phyloP scores from a whole-genome alignment of 2,113 vertebrate species.

The Thamnaconus septentrionalis region DNA sequence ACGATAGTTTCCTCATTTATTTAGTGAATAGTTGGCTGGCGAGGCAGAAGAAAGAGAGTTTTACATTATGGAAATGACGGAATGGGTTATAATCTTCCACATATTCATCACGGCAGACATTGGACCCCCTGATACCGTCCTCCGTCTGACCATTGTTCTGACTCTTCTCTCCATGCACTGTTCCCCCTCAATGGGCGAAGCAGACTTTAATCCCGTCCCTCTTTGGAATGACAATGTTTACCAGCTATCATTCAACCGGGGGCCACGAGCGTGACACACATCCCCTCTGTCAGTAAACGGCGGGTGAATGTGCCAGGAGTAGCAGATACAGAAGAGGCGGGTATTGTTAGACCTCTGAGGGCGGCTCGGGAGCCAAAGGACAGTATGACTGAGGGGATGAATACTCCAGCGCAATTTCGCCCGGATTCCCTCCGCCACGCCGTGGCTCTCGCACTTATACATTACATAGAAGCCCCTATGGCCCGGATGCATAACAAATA shows the following conservation, averaged over 20 bases:
- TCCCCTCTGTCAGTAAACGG: constrained; percentile 50
- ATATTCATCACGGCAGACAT: constrained; percentile 78
- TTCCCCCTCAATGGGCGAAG: constrained; percentile 61
- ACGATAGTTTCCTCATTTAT: constrained; percentile 84
- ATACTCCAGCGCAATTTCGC: background rate
- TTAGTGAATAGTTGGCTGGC: constrained; percentile 77
- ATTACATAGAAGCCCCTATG: too few species aligned
- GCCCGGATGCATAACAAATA: too few species aligned
- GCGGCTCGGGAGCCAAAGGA: constrained; percentile 25
- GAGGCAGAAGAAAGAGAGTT: constrained; percentile 62
- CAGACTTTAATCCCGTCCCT: constrained; percentile 70
- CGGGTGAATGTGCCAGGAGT: constrained; percentile 26
- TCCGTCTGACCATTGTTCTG: constrained; percentile 75
- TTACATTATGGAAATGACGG: constrained; percentile 82
- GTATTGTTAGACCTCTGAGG: constrained; percentile 41
- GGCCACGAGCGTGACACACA: constrained; percentile 57
- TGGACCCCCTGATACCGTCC: constrained; percentile 72
- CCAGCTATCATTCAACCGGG: constrained; percentile 71
- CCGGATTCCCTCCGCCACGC: background rate
- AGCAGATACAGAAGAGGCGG: constrained; percentile 18
- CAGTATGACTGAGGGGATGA: background rate
- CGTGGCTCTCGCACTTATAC: too few species aligned
- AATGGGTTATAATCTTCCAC: constrained; percentile 78
- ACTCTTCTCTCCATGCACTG: constrained; percentile 53
- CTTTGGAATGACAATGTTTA: constrained; percentile 74